These are phyloP conservation scores for Campaea margaritaria DNA, from an alignment of 2,888 invertebrate genomes.

Conservation along the genomic window DNA sequence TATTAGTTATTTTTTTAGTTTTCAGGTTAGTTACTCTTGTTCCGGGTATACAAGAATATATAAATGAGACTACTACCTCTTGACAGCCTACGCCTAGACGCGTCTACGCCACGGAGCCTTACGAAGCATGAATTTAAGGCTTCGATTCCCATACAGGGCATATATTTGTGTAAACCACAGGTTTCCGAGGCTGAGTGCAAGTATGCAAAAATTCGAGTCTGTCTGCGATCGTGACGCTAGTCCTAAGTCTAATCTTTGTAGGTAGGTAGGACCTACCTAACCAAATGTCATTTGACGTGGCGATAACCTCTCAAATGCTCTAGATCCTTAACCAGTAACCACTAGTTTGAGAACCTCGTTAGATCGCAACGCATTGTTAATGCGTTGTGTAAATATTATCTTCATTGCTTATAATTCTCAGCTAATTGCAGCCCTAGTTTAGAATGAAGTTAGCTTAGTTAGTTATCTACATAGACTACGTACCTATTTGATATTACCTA, in stretches of 20 bases:
- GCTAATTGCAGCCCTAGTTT: constrained; percentile 7
- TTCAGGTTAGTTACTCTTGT: background rate
- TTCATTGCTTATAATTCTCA: constrained; percentile 23
- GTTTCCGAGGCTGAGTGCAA: too few species aligned
- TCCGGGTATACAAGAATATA: background rate
- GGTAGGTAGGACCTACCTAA: too few species aligned
- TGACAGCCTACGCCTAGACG: too few species aligned
- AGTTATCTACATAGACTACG: too few species aligned
- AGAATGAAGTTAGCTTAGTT: background rate
- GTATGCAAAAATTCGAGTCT: too few species aligned
- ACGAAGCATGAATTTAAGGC: background rate
- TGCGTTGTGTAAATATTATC: constrained; percentile 43
- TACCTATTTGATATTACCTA: too few species aligned
- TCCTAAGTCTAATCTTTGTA: too few species aligned
- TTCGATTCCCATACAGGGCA: too few species aligned
- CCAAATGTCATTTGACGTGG: constrained; percentile 37
- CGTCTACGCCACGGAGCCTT: too few species aligned
- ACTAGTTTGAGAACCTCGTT: constrained; percentile 62
- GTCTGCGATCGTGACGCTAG: too few species aligned
- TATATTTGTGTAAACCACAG: too few species aligned
- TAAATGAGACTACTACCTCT: background rate
- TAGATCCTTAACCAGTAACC: constrained; percentile 69
- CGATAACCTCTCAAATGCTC: constrained; percentile 70
- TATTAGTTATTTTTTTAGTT: background rate
- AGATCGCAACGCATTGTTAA: constrained; percentile 48